phyloP scores from a whole-genome alignment of 2,888 invertebrate species.

The Kuschelorhynchus macadamiae region DNA sequence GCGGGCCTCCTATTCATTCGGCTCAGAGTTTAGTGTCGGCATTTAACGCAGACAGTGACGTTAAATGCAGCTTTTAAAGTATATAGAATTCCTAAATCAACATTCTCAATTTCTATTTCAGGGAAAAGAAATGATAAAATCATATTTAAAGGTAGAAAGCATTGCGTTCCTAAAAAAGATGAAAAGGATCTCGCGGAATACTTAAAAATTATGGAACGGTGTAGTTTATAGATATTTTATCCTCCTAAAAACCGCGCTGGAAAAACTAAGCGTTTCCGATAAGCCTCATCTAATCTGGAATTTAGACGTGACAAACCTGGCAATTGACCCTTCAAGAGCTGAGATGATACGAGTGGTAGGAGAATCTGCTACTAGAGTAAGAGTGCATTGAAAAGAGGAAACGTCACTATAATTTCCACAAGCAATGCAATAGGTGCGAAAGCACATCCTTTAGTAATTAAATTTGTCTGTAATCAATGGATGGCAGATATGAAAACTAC shows the following conservation, averaged over 20 bases:
- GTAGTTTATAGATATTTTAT: no score
- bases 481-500: conserved; percentile 53
- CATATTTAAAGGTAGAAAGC: conserved; percentile 47
- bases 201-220: no score
- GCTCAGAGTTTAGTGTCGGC: no score
- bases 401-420: conserved; percentile 57
- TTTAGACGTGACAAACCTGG: no score
- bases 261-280: no score
- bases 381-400: conserved; percentile 57
- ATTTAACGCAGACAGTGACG: no score
- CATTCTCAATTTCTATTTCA: conserved; percentile 48
- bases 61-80: conserved; percentile 11
- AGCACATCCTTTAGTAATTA: conserved; percentile 61
- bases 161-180: conserved; percentile 45
- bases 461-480: conserved; percentile 63
- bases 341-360: no score
- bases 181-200: no score
- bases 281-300: no score
- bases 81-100: conserved; percentile 51
- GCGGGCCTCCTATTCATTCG: no score
- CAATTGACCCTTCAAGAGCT: no score
- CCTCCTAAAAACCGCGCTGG: no score
- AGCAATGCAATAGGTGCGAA: conserved; percentile 57
- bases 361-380: conserved; percentile 12
- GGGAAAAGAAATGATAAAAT: conserved; percentile 34